Base-by-base conservation (phyloP, 2,888 invertebrate species). In the Heliconius cydno region DNA sequence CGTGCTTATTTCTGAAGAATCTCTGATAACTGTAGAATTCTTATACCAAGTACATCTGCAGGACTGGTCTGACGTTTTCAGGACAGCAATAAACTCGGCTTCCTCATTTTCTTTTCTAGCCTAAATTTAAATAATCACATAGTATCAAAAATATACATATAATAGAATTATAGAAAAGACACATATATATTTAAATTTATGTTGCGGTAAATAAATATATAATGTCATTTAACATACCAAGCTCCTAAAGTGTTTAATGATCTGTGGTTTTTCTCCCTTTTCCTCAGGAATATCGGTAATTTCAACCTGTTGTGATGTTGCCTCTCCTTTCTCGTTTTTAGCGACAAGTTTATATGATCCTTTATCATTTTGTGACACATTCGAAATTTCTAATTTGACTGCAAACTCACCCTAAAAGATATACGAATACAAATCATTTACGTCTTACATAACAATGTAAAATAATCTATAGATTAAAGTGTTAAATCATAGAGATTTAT, bases 241-340 rank as follows among this genome's bases (percentile, higher is more conserved):
- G 86, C 98, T 97, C 82, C 96, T 96, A 79, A 98, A 96, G 86
- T 97, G 97, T 86, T 97, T 97, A 82, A 96, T 96, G 84, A 98
- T 97, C 90, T 97, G 97, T 7, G 98, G 98, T 88, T 97, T 97
- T 77, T 97, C 96, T 70, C 97, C 96, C 91, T 97, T 97, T 82
- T 96, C 96, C 85, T 97, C 97, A 3, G 98, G 98, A 85, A 98
- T 96, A 84, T 98, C 98, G 74, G 97, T 96, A 76, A 98, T 97
- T 90, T 98, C 97, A 6, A 98, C 98, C 80, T 97, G 96, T 91
- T 98, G 98, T 41, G 98, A 98, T 22, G 97, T 97, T 22, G 98
- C 98, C 92, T 98, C 98, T 83, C 98, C 98, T 91, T 98, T 98
- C 86, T 98, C 98, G 90, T 98, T 98, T 90, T 97, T 98, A 38